Evolutionary conservation across 2,113 vertebrate genomes (phyloP), one percentile per base, ranked within the genome.

Genomic region (Podarcis raffonei): DNA sequence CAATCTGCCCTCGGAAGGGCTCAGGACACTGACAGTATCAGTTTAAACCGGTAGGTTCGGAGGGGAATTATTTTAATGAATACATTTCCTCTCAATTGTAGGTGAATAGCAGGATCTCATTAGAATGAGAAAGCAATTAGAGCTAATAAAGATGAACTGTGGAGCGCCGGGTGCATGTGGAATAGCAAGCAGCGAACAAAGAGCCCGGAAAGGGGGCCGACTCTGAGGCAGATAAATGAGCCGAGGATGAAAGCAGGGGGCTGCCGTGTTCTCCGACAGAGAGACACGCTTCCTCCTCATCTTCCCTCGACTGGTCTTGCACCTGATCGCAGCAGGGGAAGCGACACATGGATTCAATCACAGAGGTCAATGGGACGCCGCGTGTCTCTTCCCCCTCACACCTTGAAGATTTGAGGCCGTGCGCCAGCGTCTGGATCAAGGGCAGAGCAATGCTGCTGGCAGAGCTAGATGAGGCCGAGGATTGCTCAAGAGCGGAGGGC

Each of bases 101-200:
- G 89, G 95, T 88, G 95, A 96, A 95, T 96, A 96, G 96, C 27
- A 86, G 96, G 97, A 97, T 97, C 97, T 97, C 97, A 97, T 97
- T 97, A 97, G 97, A 97, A 97, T 72, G 86, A 96, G 96, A 95
- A 97, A 97, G 97, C 97, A 97, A 97, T 97, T 97, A 97, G 97
- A 96, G 96, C 96, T 97, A 97, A 97, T 97, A 97, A 97, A 97
- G 97, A 97, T 96, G 97, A 97, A 97, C 81, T 95, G 94, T 84
- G 37, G 94, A 86, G 96, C 53, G 25, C 94, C 84, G 86, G 23
- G 93, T 93, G 95, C 95, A 68, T 91, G 93, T 89, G 71, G 97
- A 97, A 97, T 96, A 97, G 96, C 96, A 96, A 97, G 97, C 95
- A 96, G 94, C 20, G 91, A 91, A 96, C 95, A 97, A 97, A 97